A percentile compares a stretch with the other conserved stretches of the same genome.
These are phyloP conservation scores for Machimus rusticus DNA, from an alignment of 2,888 invertebrate species.

Conservation along the genomic window DNA sequence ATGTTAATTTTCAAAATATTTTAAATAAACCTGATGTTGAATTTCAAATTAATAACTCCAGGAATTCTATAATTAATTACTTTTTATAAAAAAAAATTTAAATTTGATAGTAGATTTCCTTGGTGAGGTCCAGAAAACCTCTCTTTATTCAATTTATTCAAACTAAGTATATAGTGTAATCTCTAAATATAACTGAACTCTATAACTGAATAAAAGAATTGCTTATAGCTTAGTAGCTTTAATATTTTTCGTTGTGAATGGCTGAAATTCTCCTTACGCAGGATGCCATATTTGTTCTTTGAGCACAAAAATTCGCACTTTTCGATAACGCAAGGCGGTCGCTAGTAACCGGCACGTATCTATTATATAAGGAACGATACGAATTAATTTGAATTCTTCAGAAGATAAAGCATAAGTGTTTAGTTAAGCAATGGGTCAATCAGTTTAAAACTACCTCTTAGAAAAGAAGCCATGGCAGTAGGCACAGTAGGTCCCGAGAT, in stretches of 20 bases:
- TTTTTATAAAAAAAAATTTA: too few relatives aligned
- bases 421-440: not conserved
- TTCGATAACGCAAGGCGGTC: not conserved
- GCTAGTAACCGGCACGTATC: not conserved
- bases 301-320: not conserved
- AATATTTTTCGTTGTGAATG: not conserved
- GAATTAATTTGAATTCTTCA: not conserved
- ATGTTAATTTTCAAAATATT: not conserved
- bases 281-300: not conserved
- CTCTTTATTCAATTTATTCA: too few relatives aligned
- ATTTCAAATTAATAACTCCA: not conserved
- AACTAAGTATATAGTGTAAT: not conserved
- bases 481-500: too few relatives aligned
- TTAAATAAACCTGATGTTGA: not conserved
- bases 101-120: too few relatives aligned
- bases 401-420: not conserved
- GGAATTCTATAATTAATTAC: not conserved
- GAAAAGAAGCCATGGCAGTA: not conserved
- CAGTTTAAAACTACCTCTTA: not conserved
- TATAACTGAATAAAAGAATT: not conserved
- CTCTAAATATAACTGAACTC: not conserved
- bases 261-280: not conserved
- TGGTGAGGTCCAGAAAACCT: too few relatives aligned
- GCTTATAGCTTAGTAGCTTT: not conserved
- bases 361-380: not conserved